Evolutionary conservation across 64 coral and sea anemone species (phyloP), one percentile per base, ranked within the genome.

Genomic region (Stichodactyla mertensii): DNA sequence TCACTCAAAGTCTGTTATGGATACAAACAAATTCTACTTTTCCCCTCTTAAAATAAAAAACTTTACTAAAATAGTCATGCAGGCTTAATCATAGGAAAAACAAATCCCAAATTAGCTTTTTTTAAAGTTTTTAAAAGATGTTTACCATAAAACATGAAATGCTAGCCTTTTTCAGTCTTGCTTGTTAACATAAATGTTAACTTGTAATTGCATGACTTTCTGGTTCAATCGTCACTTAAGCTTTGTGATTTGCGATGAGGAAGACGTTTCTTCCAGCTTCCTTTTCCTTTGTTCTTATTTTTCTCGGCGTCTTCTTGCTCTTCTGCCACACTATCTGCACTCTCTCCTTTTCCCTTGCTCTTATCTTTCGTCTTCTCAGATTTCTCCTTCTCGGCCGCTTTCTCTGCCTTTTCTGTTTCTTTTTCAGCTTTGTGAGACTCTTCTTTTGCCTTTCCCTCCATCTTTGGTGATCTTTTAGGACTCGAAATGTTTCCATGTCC

Each of bases 241-340:
- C 80, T 57, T 82, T 82, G 80, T 1, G 80, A 82, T 15, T 82
- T 82, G 0, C 80, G 28, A 57, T 82, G 80, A 74, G 69, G 69
- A 9, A 82, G 80, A 8, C 80, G 80, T 55, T 57, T 82, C 28
- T 85, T 85, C 56, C 83, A 58, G 20, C 55, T 15, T 51, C 54
- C 60, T 15, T 45, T 85, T 23, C 60, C 60, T 64, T 85, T 85
- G 19, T 84, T 62, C 8, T 82, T 82, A 27, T 64, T 51, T 10
- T 22, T 64, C 28, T 85, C 56, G 5, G 31, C 83, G 7, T 85
- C 83, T 14, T 64, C 83, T 14, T 64, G 18, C 4, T 53, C 80
- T 82, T 57, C 55, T 4, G 80, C 51, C 55, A 55, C 16, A 7
- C 24, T 82, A 13, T 55, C 80, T 27, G 1, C 80, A 14, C 52